Evolutionary conservation across 2,888 invertebrate species (phyloP).

Genomic region (Drosophila fulvimacula): DNA sequence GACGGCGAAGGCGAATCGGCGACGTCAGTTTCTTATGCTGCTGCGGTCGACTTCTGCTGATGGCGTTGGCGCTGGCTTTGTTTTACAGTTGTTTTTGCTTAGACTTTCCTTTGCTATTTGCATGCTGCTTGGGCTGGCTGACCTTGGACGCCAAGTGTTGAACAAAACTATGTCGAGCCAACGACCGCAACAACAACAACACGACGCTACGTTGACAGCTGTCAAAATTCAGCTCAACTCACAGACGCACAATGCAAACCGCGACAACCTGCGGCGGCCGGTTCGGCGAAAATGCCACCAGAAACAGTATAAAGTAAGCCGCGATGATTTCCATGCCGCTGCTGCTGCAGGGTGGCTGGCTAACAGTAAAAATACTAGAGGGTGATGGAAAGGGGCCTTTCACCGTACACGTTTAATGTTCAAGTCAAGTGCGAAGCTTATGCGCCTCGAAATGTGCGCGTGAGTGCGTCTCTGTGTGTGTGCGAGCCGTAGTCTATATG

Average conservation of each 20-base stretch:
- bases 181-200: slow-evolving; percentile 39
- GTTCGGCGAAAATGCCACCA: slow-evolving; percentile 31
- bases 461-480: slow-evolving; percentile 50
- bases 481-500: slow-evolving; percentile 33
- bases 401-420: slow-evolving; percentile 70
- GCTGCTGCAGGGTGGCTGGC: neutral
- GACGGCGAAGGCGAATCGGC: slow-evolving; percentile 46
- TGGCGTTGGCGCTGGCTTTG: slow-evolving; percentile 20
- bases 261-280: slow-evolving; percentile 55
- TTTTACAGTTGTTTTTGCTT: slow-evolving; percentile 53
- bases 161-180: slow-evolving; percentile 71
- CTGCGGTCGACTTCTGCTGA: slow-evolving; percentile 5
- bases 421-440: slow-evolving; percentile 76
- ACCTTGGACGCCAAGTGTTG: slow-evolving; percentile 70
- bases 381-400: too few relatives aligned
- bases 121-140: slow-evolving; percentile 53
- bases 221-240: slow-evolving; percentile 63
- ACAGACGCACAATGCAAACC: slow-evolving; percentile 38
- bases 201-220: slow-evolving; percentile 62
- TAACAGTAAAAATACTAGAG: neutral
- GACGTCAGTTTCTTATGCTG: slow-evolving; percentile 58
- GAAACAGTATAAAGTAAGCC: slow-evolving; percentile 54
- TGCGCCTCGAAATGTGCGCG: slow-evolving; percentile 70
- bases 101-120: slow-evolving; percentile 66
- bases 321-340: slow-evolving; percentile 58